Evolutionary conservation across 2,113 vertebrate genomes (phyloP), one percentile per base, ranked within the genome.

Genomic region (Papio anubis): DNA sequence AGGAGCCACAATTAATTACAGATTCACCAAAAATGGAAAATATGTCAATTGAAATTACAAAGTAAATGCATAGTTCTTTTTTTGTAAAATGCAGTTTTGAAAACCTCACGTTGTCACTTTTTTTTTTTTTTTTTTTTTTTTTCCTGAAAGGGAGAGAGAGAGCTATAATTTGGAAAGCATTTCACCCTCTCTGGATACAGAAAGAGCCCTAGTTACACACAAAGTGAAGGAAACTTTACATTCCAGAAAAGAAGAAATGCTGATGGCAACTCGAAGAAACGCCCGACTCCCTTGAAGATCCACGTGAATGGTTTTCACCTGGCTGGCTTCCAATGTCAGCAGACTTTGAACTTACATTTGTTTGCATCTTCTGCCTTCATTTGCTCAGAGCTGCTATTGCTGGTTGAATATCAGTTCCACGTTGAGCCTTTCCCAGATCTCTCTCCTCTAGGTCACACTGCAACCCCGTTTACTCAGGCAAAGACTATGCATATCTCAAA

Each of bases 161-260:
- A 70, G 45, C 82, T 61, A 40, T 16, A 35, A 83, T 78, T 57
- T 92, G 40, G 40, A 83, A 87, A 55, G 59, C 12, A 66, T 73
- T 25, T n/a, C 0, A 0, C 48, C 50, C 16, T 82, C 70, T 86
- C 88, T 70, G 5, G 32, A 68, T 38, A 84, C 35, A 79, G 78
- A n/a, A 0, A 14, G 50, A 81, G 10, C 30, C 27, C 61, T 23
- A n/a, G 57, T 64, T 5, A 32, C 20, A 45, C 40, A 82, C 16
- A 8, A 73, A 73, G 35, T 12, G 11, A 52, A 81, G 43, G 23
- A 57, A 73, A 57, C 0, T 23, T 27, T n/a, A 27, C n/a, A 55
- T n/a, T 88, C 61, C 32, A 57, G 45, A 88, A 88, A 75, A 72
- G 43, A 93, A 80, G 86, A 79, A 76, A 76, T 2, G 10, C 75